A percentile compares a stretch with the other conserved stretches of the same genome.
Conservation (phyloP, 2,888 invertebrate species). For the Catocala nupta region DNA sequence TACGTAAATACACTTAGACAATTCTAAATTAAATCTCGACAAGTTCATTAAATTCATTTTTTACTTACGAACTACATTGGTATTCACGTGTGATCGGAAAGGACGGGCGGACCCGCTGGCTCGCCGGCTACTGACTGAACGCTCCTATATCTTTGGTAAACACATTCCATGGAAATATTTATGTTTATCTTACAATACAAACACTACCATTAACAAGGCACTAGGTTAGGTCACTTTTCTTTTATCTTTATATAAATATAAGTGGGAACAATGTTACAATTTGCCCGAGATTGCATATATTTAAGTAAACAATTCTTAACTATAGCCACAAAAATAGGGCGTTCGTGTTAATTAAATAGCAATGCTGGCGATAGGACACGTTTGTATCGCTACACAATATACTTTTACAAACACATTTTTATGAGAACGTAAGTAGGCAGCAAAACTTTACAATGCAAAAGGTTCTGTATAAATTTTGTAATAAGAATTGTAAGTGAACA, state of each 20-base stretch:
- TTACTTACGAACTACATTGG: constrained; percentile 77
- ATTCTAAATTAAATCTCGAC: constrained; percentile 84
- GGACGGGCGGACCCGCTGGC: background rate
- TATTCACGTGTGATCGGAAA: constrained; percentile 68
- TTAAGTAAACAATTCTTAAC: constrained; percentile 14
- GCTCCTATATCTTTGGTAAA: constrained; percentile 50
- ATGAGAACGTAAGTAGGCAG: background rate
- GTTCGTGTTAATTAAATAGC: constrained; percentile 17
- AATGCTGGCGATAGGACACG: constrained; percentile 14
- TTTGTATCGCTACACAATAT: too few relatives aligned
- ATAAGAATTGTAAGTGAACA: constrained; percentile 47
- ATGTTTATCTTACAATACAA: constrained; percentile 11
- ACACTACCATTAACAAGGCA: constrained; percentile 47
- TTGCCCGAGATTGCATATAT: constrained; percentile 4
- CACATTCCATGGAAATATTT: constrained; percentile 29
- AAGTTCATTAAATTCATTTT: constrained; percentile 80
- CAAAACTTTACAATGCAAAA: constrained; percentile 12
- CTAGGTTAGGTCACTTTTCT: constrained; percentile 45
- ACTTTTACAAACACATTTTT: too few relatives aligned
- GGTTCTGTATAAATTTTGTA: constrained; percentile 9
- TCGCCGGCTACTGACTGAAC: constrained; percentile 11
- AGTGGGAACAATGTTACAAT: constrained; percentile 7
- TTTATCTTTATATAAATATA: constrained; percentile 18
- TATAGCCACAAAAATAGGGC: constrained; percentile 11
- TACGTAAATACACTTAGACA: constrained; percentile 80